These are phyloP conservation scores for Steinernema khuongi DNA, from an alignment of 1,140 invertebrate species.

Conservation along the genomic window DNA sequence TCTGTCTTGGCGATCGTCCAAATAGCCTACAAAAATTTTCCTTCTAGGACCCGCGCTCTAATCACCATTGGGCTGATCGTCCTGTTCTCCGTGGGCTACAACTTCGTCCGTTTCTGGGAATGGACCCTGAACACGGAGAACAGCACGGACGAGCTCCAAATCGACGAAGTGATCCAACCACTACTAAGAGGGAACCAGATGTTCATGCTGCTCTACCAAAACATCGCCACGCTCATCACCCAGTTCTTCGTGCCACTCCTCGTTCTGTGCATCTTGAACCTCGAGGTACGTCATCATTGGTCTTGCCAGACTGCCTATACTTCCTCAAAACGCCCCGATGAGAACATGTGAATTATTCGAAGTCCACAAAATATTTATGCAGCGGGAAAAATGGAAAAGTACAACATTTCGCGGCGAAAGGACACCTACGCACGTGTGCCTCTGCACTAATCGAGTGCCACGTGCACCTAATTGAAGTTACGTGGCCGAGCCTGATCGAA, in stretches of 20 bases:
- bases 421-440: too few species aligned
- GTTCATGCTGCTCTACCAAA: constrained; percentile 53
- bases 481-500: too few species aligned
- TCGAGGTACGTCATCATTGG: constrained; percentile 38
- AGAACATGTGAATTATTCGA: too few species aligned
- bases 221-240: constrained; percentile 47
- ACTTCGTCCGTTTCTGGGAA: constrained; percentile 57
- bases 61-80: constrained; percentile 47
- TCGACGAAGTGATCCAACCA: constrained; percentile 33
- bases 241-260: constrained; percentile 54
- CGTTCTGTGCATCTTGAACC: constrained; percentile 49
- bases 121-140: constrained; percentile 36
- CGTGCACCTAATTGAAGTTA: too few species aligned
- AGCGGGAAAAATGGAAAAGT: too few species aligned
- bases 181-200: constrained; percentile 38
- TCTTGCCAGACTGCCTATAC: too few species aligned
- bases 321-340: too few species aligned
- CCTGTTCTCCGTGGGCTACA: constrained; percentile 53
- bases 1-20: too few species aligned
- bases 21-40: background rate
- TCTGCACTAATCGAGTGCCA: too few species aligned
- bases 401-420: too few species aligned
- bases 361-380: too few species aligned
- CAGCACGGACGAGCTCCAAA: constrained; percentile 18
- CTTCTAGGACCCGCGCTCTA: constrained; percentile 47